phyloP scores from a whole-genome alignment of 2,888 invertebrate genomes.

The Drosophila sordidula region DNA sequence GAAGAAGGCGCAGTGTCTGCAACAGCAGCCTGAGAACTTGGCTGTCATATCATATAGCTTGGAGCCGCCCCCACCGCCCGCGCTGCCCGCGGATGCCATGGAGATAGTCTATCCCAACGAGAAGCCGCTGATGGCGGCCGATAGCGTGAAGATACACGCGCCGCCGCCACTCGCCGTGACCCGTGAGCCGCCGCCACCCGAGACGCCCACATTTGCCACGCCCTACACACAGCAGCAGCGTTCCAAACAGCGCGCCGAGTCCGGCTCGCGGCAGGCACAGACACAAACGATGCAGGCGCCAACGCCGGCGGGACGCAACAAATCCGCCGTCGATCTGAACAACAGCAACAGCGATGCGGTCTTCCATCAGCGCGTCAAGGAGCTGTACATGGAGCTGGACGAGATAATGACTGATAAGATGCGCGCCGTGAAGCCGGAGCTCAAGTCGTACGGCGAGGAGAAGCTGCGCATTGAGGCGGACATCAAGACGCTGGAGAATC shows the following conservation, averaged over 20 bases:
- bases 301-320: conserved; percentile 15
- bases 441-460: conserved; percentile 88
- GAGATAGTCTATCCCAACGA: conserved; percentile 50
- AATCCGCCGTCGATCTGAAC: conserved; percentile 43
- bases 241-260: conserved; percentile 22
- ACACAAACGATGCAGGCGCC: conserved; percentile 14
- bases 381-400: conserved; percentile 67
- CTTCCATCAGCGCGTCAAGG: conserved; percentile 77
- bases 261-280: conserved; percentile 12
- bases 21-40: conserved; percentile 29
- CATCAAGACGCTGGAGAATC: conserved; percentile 89
- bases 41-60: conserved; percentile 41
- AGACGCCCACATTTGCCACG: conserved; percentile 3
- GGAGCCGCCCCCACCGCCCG: conserved; percentile 48
- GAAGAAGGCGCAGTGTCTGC: conserved; percentile 10
- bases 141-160: neutral
- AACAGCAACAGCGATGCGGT: conserved; percentile 64
- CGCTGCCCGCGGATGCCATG: conserved; percentile 46
- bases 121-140: conserved; percentile 4
- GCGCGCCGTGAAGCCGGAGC: conserved; percentile 87
- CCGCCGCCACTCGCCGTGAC: neutral
- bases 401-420: conserved; percentile 80
- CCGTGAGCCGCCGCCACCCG: conserved; percentile 7
- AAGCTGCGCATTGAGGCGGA: conserved; percentile 89
- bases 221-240: conserved; percentile 10